Evolutionary conservation across 2,888 invertebrate species (phyloP), one percentile per base, ranked within the genome.

Genomic region (Orthosia gothica): DNA sequence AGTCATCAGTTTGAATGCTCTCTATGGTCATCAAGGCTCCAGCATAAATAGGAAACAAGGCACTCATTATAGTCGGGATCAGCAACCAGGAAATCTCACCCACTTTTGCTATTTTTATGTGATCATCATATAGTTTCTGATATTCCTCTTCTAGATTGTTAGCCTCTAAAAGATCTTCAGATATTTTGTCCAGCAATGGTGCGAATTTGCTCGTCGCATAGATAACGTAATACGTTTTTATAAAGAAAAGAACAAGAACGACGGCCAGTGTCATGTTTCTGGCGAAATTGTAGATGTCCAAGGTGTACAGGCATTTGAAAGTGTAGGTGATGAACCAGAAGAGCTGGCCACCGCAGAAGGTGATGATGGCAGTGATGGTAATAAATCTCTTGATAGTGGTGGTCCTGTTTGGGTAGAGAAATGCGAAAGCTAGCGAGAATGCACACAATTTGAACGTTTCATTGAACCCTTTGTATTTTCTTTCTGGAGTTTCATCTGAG

Each of bases 11-110:
- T 65, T 87, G 86, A 20, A 94, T 79, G 55, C 88, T 91, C 49
- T 92, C 92, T 50, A 92, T 92, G 0, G 91, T 89, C 89, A 91
- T 94, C 16, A 87, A 73, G 7, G 88, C 63, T 0, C 90, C 90
- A 3, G 94, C 92, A 70, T 93, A 93, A 32, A 94, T 77, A 0
- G 95, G 93, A 78, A 94, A 94, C 26, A 93, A 90, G 0, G 88
- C 85, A 50, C 90, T 89, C 70, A 95, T 76, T 40, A 93, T 16
- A 15, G 88, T 76, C 0, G 94, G 94, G 61, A 94, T 91, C 1
- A 92, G 40, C n/a, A 94, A 82, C 93, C 94, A 95, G 32, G 85
- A 83, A 5, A 79, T 89, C 77, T 95, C 90, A 4, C 90, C 93
- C 11, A 90, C 61, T 79, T 92, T 92, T 0, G 90, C 91, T 67